These are phyloP conservation scores for Nipponacmea schrenckii DNA, from an alignment of 2,888 invertebrate genomes.

Conservation along the genomic window DNA sequence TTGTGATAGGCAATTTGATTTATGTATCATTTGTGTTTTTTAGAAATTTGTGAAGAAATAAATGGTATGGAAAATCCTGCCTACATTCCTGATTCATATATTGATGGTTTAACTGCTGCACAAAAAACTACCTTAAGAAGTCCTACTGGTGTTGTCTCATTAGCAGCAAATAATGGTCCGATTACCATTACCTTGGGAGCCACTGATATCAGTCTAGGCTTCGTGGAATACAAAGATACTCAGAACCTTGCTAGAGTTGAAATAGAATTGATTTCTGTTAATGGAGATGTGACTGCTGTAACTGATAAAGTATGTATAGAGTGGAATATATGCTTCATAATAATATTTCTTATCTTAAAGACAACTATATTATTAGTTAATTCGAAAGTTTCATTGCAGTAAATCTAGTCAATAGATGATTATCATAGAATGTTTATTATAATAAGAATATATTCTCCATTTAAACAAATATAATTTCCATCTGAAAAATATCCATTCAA, in stretches of 20 bases:
- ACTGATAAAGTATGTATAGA: not conserved
- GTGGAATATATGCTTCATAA: no score
- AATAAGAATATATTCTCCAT: no score
- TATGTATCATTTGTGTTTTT: not conserved
- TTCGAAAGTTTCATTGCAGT: no score
- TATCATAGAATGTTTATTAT: no score
- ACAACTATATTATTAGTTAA: no score
- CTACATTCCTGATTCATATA: not conserved
- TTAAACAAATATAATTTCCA: no score
- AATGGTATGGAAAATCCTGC: slow-evolving; percentile 1
- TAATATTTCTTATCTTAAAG: no score
- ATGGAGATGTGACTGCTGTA: not conserved
- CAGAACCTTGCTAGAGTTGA: not conserved
- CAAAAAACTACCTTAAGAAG: not conserved
- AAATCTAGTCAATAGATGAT: no score
- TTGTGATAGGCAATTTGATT: no score
- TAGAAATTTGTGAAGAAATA: not conserved
- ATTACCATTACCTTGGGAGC: not conserved
- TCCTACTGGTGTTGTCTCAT: not conserved
- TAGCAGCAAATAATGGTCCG: not conserved
- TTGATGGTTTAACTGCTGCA: not conserved
- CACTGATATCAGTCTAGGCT: not conserved
- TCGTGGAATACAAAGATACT: not conserved
- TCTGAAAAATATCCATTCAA: no score
- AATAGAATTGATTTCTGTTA: not conserved